Percentiles rank a stretch among this genome's conserved stretches.
These are phyloP conservation scores for Drosophila hydei DNA, from an alignment of 1,140 invertebrate species.

Conservation along the genomic window DNA sequence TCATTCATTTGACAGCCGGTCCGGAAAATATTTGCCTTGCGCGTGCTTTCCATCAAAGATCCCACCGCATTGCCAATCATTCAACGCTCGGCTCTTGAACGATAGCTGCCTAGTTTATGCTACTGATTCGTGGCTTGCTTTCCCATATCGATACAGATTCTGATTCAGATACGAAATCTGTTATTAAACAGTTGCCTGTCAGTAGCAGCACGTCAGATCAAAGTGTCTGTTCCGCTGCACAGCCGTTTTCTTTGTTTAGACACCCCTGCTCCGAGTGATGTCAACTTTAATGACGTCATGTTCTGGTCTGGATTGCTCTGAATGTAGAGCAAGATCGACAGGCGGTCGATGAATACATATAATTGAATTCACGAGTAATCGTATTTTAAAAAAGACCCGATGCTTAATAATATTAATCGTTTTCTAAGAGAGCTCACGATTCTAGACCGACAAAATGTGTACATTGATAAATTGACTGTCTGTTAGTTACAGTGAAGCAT, in stretches of 20 bases:
- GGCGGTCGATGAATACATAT: constrained; percentile 18
- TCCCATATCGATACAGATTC: background rate
- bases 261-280: constrained; percentile 52
- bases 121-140: background rate
- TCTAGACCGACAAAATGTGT: constrained; percentile 3
- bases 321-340: constrained; percentile 64
- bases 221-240: constrained; percentile 40
- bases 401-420: constrained; percentile 56
- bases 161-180: background rate
- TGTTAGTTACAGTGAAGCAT: constrained; percentile 26
- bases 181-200: constrained; percentile 49
- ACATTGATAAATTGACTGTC: constrained; percentile 46
- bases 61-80: background rate
- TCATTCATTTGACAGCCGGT: constrained; percentile 52
- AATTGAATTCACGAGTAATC: constrained; percentile 49
- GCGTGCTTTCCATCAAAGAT: constrained; percentile 52
- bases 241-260: constrained; percentile 46
- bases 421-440: constrained; percentile 23
- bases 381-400: constrained; percentile 45
- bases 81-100: constrained; percentile 34
- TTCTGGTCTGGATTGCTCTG: background rate
- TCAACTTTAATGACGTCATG: constrained; percentile 64
- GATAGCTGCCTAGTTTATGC: constrained; percentile 3
- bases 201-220: constrained; percentile 65
- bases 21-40: constrained; percentile 36